phyloP scores from a whole-genome alignment of 1,140 invertebrate species.

The Glomeris maerens region DNA sequence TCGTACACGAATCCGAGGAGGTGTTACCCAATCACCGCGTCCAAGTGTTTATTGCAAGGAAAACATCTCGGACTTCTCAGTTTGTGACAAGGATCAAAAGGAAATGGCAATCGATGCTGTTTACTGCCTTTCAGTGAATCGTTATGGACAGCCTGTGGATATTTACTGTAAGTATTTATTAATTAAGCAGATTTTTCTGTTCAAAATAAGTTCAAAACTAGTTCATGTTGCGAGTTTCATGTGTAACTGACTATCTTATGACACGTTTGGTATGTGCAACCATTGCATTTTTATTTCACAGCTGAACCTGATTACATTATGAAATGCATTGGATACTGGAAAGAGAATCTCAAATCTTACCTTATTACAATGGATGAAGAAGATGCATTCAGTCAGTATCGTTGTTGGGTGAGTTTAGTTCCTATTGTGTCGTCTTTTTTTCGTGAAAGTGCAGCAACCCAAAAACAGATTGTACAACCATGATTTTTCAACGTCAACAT shows the following conservation, averaged over 20 bases:
- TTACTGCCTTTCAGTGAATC: slow-evolving; percentile 89
- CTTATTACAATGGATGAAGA: slow-evolving; percentile 91
- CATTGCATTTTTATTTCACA: slow-evolving; percentile 26
- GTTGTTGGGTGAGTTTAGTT: slow-evolving; percentile 70
- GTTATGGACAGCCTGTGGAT: slow-evolving; percentile 79
- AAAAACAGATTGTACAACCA: slow-evolving; percentile 3
- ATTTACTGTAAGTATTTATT: slow-evolving; percentile 57
- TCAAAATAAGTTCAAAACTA: neutral
- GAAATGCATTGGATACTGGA: slow-evolving; percentile 96
- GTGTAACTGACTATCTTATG: neutral
- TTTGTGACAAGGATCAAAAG: slow-evolving; percentile 84
- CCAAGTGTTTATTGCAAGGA: slow-evolving; percentile 85
- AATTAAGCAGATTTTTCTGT: neutral
- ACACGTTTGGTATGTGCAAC: too few relatives aligned
- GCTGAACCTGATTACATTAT: slow-evolving; percentile 90
- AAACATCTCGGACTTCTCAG: slow-evolving; percentile 87
- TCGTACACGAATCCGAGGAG: slow-evolving; percentile 80
- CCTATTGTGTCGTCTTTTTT: too few relatives aligned
- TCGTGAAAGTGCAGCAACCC: neutral
- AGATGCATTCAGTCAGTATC: slow-evolving; percentile 87
- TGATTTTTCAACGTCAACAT: too few relatives aligned
- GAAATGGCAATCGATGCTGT: slow-evolving; percentile 85
- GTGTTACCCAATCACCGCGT: slow-evolving; percentile 80
- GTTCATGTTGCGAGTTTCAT: neutral
- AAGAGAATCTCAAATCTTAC: slow-evolving; percentile 94